A percentile compares a stretch with the other conserved stretches of the same genome.
These are phyloP conservation scores for Noctua janthina DNA, from an alignment of 2,888 invertebrate genomes.

Conservation along the genomic window DNA sequence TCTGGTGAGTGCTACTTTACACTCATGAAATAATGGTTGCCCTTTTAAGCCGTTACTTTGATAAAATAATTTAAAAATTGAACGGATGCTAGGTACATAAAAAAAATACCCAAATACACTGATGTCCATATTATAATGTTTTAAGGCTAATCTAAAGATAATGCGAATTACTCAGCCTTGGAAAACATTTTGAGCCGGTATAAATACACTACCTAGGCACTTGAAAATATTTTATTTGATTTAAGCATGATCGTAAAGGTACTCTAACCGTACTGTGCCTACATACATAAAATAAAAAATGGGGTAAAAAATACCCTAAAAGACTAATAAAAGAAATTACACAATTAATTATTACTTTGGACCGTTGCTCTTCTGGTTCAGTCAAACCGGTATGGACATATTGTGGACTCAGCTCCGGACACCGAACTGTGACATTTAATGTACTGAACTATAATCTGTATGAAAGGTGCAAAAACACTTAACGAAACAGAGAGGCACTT, in stretches of 20 bases:
- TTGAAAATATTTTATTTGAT: neutral
- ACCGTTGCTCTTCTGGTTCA: slow-evolving; percentile 22
- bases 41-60: too few relatives aligned
- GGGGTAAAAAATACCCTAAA: slow-evolving; percentile 4
- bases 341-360: slow-evolving; percentile 42
- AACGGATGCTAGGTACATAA: neutral
- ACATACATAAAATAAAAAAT: neutral
- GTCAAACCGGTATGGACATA: neutral
- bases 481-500: neutral
- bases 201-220: neutral
- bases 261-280: neutral
- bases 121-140: neutral
- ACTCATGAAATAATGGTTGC: too few relatives aligned
- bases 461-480: neutral
- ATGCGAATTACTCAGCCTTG: neutral
- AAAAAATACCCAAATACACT: neutral
- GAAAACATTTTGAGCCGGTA: neutral
- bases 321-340: neutral
- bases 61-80: too few relatives aligned
- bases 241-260: neutral
- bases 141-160: neutral
- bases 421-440: neutral
- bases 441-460: neutral
- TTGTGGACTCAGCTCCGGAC: neutral
- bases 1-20: neutral